Evolutionary conservation across 1,140 invertebrate genomes (phyloP).

Genomic region (Aphidius gifuensis): DNA sequence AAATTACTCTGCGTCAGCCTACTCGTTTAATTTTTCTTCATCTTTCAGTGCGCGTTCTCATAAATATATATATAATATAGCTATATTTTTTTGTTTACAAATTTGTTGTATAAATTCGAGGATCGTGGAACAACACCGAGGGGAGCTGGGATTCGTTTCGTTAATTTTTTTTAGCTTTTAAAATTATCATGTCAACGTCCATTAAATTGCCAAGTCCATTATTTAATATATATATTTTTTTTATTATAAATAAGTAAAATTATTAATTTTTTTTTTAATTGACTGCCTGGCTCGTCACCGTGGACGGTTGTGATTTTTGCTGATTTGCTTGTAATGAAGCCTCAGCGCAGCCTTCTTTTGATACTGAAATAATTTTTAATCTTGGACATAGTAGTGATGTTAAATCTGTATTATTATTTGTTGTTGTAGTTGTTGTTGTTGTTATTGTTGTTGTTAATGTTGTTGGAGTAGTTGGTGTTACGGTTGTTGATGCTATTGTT

Average conservation of each 20-base stretch:
- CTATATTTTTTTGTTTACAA: constrained; percentile 28
- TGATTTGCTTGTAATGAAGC: constrained; percentile 32
- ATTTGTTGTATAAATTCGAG: constrained; percentile 40
- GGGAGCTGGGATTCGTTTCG: constrained; percentile 6
- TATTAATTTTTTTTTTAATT: constrained; percentile 24
- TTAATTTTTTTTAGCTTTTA: background rate
- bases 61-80: constrained; percentile 11
- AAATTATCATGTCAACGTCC: too few relatives aligned
- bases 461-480: constrained; percentile 8
- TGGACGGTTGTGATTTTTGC: constrained; percentile 34
- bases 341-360: constrained; percentile 39
- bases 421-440: too few relatives aligned
- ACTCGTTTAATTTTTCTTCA: constrained; percentile 28
- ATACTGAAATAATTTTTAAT: constrained; percentile 26
- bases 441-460: constrained; percentile 25
- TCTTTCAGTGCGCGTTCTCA: constrained; percentile 22
- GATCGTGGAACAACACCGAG: background rate
- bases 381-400: constrained; percentile 34
- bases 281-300: constrained; percentile 37
- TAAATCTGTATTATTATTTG: constrained; percentile 27
- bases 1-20: background rate
- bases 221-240: background rate
- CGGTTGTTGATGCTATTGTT: constrained; percentile 27
- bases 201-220: background rate
- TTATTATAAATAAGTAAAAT: background rate